A percentile compares a stretch with the other conserved stretches of the same genome.
Conservation (phyloP, 2,113 vertebrate species). For the Pomatorhinus ruficollis region DNA sequence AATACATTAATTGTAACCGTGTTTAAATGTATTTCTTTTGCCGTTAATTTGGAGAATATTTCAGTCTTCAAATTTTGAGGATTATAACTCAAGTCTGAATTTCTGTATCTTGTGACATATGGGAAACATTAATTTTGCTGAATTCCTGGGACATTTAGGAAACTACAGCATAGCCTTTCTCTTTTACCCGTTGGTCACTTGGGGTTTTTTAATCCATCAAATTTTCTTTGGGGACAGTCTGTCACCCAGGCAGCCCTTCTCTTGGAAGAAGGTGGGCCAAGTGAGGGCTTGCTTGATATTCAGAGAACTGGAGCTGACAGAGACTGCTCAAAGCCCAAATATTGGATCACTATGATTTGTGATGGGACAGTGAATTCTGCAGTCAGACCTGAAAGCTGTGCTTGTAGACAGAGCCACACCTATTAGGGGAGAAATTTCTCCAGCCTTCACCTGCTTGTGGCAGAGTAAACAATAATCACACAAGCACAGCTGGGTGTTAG, state of each 20-base stretch:
- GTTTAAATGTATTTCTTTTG: neutral
- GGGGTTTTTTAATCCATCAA: accelerated
- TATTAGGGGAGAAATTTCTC: neutral
- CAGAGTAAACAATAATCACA: neutral
- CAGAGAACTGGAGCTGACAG: neutral
- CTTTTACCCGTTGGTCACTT: neutral
- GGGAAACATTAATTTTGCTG: neutral
- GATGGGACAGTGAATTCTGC: neutral
- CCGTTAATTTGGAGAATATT: neutral
- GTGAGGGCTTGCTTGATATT: neutral
- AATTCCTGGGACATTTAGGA: neutral
- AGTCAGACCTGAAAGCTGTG: neutral
- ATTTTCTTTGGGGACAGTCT: neutral
- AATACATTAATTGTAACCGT: neutral
- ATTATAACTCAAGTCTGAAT: neutral
- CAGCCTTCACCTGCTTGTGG: neutral
- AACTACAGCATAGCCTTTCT: neutral
- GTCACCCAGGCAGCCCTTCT: neutral
- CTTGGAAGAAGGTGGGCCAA: neutral
- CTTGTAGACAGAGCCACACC: neutral
- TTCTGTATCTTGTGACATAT: neutral
- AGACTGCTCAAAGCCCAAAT: neutral
- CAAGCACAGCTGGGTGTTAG: neutral
- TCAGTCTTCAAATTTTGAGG: neutral
- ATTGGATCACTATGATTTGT: neutral